phyloP scores from a whole-genome alignment of 2,113 vertebrate species.

The Megaceryle torquata region DNA sequence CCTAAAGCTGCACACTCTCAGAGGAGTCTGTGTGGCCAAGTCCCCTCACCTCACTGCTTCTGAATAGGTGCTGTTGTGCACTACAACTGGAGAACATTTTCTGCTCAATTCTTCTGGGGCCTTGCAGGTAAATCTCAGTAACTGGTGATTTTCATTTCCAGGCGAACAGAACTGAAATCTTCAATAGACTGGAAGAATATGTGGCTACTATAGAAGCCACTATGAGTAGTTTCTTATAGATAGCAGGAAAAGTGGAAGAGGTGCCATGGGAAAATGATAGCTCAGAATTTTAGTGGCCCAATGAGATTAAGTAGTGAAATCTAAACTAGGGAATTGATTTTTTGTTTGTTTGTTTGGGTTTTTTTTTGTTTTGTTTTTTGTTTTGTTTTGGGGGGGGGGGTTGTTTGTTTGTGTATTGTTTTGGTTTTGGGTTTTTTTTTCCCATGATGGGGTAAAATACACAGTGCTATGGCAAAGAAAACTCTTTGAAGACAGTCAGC shows the following conservation, averaged over 20 bases:
- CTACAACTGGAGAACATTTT: background rate
- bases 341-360: too few relatives aligned
- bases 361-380: background rate
- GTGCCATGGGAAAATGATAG: background rate
- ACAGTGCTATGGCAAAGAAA: slow-evolving; percentile 68
- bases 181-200: too few relatives aligned
- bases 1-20: background rate
- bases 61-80: background rate
- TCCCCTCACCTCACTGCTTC: background rate
- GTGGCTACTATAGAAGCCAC: too few relatives aligned
- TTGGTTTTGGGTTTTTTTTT: too few relatives aligned
- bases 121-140: background rate
- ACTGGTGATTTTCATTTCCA: background rate
- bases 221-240: background rate
- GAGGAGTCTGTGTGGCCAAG: background rate
- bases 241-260: background rate
- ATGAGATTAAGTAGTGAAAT: background rate
- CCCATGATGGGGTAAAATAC: slow-evolving; percentile 30
- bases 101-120: background rate
- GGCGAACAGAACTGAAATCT: background rate
- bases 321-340: background rate
- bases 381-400: too few relatives aligned
- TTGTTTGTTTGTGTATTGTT: too few relatives aligned
- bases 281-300: background rate
- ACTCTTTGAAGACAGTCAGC: slow-evolving; percentile 15